phyloP scores from a whole-genome alignment of 2,113 vertebrate species.

The Hucho hucho region DNA sequence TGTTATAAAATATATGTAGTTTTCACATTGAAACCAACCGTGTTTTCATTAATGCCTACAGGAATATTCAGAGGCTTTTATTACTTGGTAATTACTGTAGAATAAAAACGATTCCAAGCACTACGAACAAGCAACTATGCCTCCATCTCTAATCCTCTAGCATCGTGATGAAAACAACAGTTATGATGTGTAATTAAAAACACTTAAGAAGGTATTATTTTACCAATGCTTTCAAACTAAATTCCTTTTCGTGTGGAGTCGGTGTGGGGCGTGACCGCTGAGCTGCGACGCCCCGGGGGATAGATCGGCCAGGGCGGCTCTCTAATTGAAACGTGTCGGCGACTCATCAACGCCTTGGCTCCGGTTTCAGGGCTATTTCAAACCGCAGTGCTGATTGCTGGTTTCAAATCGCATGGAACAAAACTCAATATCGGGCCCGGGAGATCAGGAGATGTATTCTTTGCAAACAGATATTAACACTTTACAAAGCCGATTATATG shows the following conservation, averaged over 20 bases:
- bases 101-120: not conserved
- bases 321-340: constrained; percentile 89
- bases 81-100: not conserved
- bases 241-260: constrained; percentile 56
- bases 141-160: too few relatives aligned
- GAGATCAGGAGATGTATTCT: constrained; percentile 71
- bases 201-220: constrained; percentile 22
- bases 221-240: constrained; percentile 41
- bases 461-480: constrained; percentile 73
- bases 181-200: not conserved
- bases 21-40: too few relatives aligned
- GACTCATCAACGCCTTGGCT: constrained; percentile 83
- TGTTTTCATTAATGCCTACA: not conserved
- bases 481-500: constrained; percentile 61
- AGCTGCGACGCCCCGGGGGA: constrained; percentile 72
- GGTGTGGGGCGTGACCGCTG: constrained; percentile 61
- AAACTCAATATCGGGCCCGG: constrained; percentile 78
- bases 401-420: constrained; percentile 80
- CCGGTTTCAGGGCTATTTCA: constrained; percentile 82
- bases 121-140: not conserved
- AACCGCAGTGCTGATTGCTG: constrained; percentile 82
- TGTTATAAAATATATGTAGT: too few relatives aligned
- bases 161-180: not conserved
- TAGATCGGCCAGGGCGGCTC: constrained; percentile 77
- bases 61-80: not conserved